phyloP scores from a whole-genome alignment of 2,888 invertebrate genomes.

The Brenthis hecate region DNA sequence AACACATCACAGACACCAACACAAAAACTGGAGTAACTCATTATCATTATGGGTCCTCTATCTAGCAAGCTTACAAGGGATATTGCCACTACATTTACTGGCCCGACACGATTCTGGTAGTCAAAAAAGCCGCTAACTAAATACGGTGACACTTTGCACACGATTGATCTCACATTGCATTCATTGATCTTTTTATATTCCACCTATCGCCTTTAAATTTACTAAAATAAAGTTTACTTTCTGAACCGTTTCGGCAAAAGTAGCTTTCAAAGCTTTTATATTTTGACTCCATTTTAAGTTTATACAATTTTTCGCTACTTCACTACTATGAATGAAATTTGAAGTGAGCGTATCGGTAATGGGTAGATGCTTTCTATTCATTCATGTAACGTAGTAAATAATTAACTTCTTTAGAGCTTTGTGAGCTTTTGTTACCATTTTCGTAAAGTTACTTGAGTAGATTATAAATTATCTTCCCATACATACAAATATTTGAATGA shows the following conservation, averaged over 20 bases:
- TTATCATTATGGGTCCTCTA: no score
- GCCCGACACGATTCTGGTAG: constrained; percentile 29
- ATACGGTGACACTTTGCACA: constrained; percentile 61
- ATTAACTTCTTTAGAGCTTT: constrained; percentile 28
- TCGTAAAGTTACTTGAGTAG: not conserved
- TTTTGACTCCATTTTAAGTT: constrained; percentile 15
- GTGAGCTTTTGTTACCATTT: constrained; percentile 9
- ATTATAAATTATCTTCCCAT: no score
- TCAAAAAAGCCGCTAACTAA: constrained; percentile 72
- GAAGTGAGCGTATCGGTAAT: constrained; percentile 44
- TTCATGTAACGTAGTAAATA: constrained; percentile 31
- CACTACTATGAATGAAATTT: constrained; percentile 46
- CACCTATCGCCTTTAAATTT: constrained; percentile 6
- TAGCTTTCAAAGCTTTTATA: constrained; percentile 8
- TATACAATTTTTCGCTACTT: constrained; percentile 40
- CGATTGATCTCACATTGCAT: constrained; percentile 46
- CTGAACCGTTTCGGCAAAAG: constrained; percentile 14
- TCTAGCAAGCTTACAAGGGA: no score
- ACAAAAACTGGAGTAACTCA: no score
- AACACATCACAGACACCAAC: not conserved
- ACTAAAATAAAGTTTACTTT: constrained; percentile 2
- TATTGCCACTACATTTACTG: constrained; percentile 10
- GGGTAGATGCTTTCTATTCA: constrained; percentile 39
- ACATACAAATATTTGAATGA: no score
- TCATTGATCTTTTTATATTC: constrained; percentile 23